Percentiles rank a stretch among this genome's conserved stretches.
Evolutionary conservation across 2,888 invertebrate species (phyloP).

Genomic region (Chaitophorus viminalis): DNA sequence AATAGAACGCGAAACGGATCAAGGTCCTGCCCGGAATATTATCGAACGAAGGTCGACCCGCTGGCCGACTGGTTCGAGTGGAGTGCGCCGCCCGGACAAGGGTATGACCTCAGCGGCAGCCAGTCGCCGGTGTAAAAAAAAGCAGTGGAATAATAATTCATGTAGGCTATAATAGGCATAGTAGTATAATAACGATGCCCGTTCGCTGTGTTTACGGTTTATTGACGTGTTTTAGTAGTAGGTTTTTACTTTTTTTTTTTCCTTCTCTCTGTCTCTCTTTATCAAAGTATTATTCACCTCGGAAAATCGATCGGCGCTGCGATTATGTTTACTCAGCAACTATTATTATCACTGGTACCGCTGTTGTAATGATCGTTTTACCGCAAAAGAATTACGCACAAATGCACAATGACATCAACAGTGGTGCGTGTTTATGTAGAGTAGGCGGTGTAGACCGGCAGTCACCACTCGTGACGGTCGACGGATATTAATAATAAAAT

Average conservation of each 20-base stretch:
- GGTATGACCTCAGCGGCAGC: constrained; percentile 17
- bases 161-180: too few relatives aligned
- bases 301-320: background rate
- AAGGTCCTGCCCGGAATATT: constrained; percentile 46
- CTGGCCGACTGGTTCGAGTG: constrained; percentile 14
- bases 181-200: too few relatives aligned
- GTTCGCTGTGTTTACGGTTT: too few relatives aligned
- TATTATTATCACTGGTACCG: background rate
- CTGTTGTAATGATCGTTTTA: background rate
- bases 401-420: background rate
- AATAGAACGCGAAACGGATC: constrained; percentile 41
- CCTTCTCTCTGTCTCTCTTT: too few relatives aligned
- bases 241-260: too few relatives aligned
- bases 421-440: too few relatives aligned
- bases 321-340: background rate
- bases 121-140: background rate
- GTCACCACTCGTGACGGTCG: background rate
- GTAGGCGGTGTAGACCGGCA: background rate
- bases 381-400: background rate
- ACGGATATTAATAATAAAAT: background rate
- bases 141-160: too few relatives aligned
- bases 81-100: background rate
- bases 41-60: constrained; percentile 32
- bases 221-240: too few relatives aligned
- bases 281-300: too few relatives aligned